These are phyloP conservation scores for Cryptotis parvus DNA, from an alignment of 2,113 vertebrate genomes.

Conservation along the genomic window DNA sequence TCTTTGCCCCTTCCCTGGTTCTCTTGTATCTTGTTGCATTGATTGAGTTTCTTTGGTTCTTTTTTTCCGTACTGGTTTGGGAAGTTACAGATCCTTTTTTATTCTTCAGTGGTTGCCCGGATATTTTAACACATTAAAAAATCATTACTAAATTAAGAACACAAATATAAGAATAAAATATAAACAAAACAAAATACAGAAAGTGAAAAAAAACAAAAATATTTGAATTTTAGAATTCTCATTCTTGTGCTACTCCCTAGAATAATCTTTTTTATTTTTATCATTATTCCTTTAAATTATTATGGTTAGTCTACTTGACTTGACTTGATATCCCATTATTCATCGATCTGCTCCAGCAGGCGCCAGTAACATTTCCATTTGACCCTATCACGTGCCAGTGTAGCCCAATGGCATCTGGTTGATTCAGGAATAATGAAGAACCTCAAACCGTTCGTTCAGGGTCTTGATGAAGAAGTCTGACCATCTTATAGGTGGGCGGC, in stretches of 20 bases:
- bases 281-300: conserved; percentile 37
- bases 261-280: neutral
- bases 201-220: neutral
- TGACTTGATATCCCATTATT: too few species aligned
- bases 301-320: too few species aligned
- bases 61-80: conserved; percentile 65
- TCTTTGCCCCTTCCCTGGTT: neutral
- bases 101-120: conserved; percentile 68
- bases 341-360: too few species aligned
- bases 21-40: neutral
- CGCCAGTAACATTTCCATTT: too few species aligned
- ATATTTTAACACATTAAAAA: conserved; percentile 79
- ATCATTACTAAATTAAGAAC: conserved; percentile 74
- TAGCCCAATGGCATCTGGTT: too few species aligned
- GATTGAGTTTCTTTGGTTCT: conserved; percentile 61
- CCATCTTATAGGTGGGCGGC: too few species aligned
- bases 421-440: too few species aligned
- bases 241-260: neutral
- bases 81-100: conserved; percentile 69
- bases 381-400: too few species aligned
- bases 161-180: conserved; percentile 34
- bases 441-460: too few species aligned
- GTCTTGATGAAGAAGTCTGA: too few species aligned
- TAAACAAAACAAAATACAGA: conserved; percentile 25
- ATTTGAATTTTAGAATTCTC: neutral